Conservation (phyloP, 2,113 vertebrate species). For the Stigmatopora nigra region DNA sequence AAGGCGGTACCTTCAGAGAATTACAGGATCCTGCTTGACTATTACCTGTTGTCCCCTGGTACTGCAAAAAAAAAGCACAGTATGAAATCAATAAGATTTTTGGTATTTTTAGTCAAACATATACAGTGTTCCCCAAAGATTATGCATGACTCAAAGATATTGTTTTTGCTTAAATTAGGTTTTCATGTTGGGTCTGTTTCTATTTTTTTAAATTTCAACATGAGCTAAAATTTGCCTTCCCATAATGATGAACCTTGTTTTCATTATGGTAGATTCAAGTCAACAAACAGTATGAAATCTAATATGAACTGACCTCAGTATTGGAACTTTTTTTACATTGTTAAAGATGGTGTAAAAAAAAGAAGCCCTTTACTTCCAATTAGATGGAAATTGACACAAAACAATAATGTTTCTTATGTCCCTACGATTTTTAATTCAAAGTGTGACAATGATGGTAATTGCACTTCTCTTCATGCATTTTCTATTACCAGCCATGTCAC, state of each 20-base stretch:
- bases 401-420: not conserved
- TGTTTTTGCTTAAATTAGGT: not conserved
- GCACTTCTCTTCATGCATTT: not conserved
- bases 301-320: not conserved
- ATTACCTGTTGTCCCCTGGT: conserved; percentile 63
- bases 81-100: not conserved
- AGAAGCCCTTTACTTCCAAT: not conserved
- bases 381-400: not conserved
- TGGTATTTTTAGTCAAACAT: not conserved
- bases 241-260: not conserved
- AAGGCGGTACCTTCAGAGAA: conserved; percentile 70
- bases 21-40: conserved; percentile 72
- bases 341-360: not conserved
- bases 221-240: not conserved
- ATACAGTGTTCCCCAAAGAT: not conserved
- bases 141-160: not conserved
- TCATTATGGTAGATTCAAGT: not conserved
- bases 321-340: not conserved
- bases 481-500: not conserved
- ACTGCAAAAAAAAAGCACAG: conserved; percentile 41
- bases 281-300: not conserved
- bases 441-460: not conserved
- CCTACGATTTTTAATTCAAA: not conserved
- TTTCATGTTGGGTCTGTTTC: not conserved
- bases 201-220: not conserved